Evolutionary conservation across 30 jellyfish, hydroid and myxozoan species (phyloP).

Genomic region (Hydractinia echinata): DNA sequence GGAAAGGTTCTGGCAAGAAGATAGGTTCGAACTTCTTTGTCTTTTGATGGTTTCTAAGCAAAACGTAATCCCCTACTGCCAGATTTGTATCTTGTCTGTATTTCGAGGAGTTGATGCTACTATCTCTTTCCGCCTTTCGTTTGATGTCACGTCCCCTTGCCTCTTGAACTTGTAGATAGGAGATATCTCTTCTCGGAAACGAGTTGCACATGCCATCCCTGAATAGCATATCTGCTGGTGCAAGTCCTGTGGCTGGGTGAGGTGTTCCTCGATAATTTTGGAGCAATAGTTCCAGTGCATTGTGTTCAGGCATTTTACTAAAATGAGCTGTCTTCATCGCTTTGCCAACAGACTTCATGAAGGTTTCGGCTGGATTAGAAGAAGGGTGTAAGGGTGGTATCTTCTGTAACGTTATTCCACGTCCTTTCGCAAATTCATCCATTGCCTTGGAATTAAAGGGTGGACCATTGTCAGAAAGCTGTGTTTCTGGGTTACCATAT

Average conservation of each 20-base stretch:
- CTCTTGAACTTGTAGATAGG: no score
- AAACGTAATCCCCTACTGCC: no score
- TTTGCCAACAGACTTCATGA: slow-evolving; percentile 53
- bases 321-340: slow-evolving; percentile 25
- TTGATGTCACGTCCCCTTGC: no score
- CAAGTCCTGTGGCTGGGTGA: slow-evolving; percentile 37
- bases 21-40: no score
- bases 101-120: no score
- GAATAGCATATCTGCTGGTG: slow-evolving; percentile 44
- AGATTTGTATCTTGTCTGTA: no score
- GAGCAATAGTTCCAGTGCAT: slow-evolving; percentile 20
- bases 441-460: slow-evolving; percentile 33
- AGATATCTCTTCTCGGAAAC: no score
- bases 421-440: slow-evolving; percentile 11
- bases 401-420: slow-evolving; percentile 29
- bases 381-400: slow-evolving; percentile 48
- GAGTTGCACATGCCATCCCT: slow-evolving; percentile 37
- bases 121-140: no score
- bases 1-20: no score
- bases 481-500: slow-evolving; percentile 44
- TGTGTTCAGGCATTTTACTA: not conserved
- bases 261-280: slow-evolving; percentile 27
- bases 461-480: slow-evolving; percentile 54
- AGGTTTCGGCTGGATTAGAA: slow-evolving; percentile 42
- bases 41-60: no score